Percentiles rank a stretch among this genome's conserved stretches.
Evolutionary conservation across 2,113 vertebrate genomes (phyloP).

Genomic region (Phycodurus eques): DNA sequence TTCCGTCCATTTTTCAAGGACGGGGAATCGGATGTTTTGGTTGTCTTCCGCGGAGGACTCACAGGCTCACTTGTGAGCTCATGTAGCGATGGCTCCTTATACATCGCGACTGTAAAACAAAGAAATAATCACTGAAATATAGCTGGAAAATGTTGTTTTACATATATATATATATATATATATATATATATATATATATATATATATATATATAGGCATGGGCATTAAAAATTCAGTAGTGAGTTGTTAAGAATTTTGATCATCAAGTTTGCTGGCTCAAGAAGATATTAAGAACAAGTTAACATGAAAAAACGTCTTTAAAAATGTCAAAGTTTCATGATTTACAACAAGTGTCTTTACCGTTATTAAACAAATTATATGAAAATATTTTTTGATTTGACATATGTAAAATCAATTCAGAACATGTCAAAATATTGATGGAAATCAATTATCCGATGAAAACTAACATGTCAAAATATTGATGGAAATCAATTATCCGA

Average conservation of each 20-base stretch:
- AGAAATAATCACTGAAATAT: constrained; percentile 17
- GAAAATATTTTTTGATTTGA: no score
- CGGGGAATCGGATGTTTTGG: constrained; percentile 71
- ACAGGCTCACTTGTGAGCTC: constrained; percentile 73
- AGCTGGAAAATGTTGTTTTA: background rate
- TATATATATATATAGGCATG: background rate
- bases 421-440: no score
- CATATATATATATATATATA: background rate
- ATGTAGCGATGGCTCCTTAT: constrained; percentile 86
- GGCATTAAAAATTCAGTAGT: background rate
- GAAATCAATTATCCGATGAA: background rate
- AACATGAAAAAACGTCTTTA: background rate
- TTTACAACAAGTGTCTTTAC: no score
- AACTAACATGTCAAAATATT: no score
- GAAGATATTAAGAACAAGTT: background rate
- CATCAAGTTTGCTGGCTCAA: background rate
- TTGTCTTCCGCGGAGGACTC: constrained; percentile 72
- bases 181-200: no score
- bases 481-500: background rate
- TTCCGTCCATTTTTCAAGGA: constrained; percentile 68
- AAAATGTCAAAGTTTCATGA: no score
- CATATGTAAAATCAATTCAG: no score
- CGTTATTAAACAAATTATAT: no score
- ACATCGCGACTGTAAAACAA: constrained; percentile 76
- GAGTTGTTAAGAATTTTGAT: no score